Evolutionary conservation across 2,797 vertebrate genomes (phyloP).

Genomic region (Gephyroberyx darwinii): DNA sequence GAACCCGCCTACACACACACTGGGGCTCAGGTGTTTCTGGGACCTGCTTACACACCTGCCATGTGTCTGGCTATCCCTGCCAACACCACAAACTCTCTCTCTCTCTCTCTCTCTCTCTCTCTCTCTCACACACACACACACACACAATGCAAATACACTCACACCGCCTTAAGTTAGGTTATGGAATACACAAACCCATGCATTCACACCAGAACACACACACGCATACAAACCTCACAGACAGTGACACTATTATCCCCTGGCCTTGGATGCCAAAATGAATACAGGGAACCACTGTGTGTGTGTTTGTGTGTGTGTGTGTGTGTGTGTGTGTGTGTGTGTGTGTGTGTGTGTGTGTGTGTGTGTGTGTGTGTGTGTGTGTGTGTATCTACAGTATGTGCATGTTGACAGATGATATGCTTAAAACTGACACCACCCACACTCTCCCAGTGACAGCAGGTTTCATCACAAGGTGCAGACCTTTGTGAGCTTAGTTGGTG

Average conservation of each 20-base stretch:
- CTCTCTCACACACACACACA: conserved; percentile 13
- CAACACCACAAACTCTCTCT: conserved; percentile 30
- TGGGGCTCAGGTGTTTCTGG: conserved; percentile 73
- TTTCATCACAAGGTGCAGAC: conserved; percentile 68
- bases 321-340: conserved; percentile 22
- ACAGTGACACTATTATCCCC: conserved; percentile 68
- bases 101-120: too few species aligned
- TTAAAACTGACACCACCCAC: conserved; percentile 74
- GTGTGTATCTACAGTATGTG: conserved; percentile 31
- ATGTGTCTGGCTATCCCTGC: conserved; percentile 66
- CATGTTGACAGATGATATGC: conserved; percentile 69
- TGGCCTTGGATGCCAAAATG: conserved; percentile 69
- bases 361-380: conserved; percentile 24
- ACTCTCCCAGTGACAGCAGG: conserved; percentile 68
- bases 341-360: too few species aligned
- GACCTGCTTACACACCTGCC: conserved; percentile 69
- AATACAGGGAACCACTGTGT: conserved; percentile 37
- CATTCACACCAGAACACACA: neutral
- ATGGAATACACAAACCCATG: conserved; percentile 30
- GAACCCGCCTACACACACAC: conserved; percentile 49
- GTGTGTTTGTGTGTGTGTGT: conserved; percentile 22
- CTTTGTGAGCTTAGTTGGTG: conserved; percentile 65
- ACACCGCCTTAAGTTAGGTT: conserved; percentile 55
- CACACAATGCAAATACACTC: conserved; percentile 25
- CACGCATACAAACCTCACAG: conserved; percentile 58